Base-by-base conservation (phyloP, 2,797 vertebrate genomes). In the Channallabes apus region DNA sequence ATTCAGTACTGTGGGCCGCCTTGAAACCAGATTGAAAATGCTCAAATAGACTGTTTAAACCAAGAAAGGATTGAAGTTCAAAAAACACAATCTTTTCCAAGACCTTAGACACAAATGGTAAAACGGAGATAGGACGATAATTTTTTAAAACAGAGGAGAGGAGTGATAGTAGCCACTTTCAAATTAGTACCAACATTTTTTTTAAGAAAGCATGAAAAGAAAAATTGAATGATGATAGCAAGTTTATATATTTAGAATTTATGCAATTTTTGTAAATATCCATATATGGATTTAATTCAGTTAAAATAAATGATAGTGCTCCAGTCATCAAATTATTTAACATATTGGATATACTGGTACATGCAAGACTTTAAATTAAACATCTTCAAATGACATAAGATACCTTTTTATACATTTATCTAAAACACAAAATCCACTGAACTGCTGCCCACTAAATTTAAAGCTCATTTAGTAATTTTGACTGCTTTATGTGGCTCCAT, bases 401-500 rank as follows among this genome's bases (percentile, higher is more conserved):
- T 46, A 72, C 22, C 11, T 15, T 14, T 54, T 17, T 35, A 14
- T 54, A 75, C 8, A 17, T 24, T 27, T 38, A 72, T 75, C 14
- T 32, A 76, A 76, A 76, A 54, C 11, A 32, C 32, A 32, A 32
- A 32, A 32, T 32, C 32, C 2, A 32, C 32, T 32, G 32, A 32
- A 32, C 32, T 76, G n/a, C 7, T 76, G 17, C 58, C 18, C 27
- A 7, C 27, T 76, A 18, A 27, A 65, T n/a, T 46, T 46, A 82
- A 24, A 4, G 17, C 18, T 86, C 14, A 85, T 68, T 89, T 87
- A 24, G 32, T 12, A 1, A 8, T 73, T 68, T 83, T 84, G 3
- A 54, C 15, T 24, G n/a, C 24, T 82, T 88, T 88, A 58, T 76
- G 72, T 18, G 56, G 73, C 24, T 32, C 59, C 79, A 78, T 12